phyloP scores from a whole-genome alignment of 2,888 invertebrate species.

The Pristionchus arcanus region DNA sequence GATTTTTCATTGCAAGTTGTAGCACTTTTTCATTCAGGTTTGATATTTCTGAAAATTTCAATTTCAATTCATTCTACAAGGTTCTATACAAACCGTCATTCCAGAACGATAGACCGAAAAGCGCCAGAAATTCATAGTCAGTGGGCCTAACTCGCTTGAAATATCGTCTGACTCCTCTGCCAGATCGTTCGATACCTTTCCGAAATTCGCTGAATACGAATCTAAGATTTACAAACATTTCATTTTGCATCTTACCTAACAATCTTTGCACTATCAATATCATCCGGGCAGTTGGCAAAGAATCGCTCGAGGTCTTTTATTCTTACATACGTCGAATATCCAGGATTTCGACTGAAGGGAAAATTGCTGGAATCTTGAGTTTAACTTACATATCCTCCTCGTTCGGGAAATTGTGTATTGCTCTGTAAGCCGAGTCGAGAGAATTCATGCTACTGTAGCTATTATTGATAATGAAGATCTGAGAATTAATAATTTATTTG shows the following conservation, averaged over 20 bases:
- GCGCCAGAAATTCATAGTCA: background rate
- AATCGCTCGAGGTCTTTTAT: background rate
- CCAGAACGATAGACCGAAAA: background rate
- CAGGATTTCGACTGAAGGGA: background rate
- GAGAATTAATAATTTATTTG: no score
- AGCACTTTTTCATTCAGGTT: constrained; percentile 6
- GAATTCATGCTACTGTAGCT: background rate
- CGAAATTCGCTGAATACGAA: background rate
- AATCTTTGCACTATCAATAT: background rate
- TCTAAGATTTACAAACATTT: background rate
- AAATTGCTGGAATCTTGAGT: background rate
- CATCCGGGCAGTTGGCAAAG: background rate
- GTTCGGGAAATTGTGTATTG: background rate
- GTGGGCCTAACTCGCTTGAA: background rate
- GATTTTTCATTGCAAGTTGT: background rate
- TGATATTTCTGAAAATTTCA: background rate
- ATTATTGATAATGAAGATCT: background rate
- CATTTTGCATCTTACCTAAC: background rate
- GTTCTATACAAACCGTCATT: background rate
- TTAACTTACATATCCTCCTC: background rate
- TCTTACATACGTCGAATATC: background rate
- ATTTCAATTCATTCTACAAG: background rate
- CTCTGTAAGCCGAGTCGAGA: background rate
- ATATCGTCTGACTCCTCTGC: background rate
- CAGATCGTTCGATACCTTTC: background rate